Percentiles rank a stretch among this genome's conserved stretches.
Conservation (phyloP, 2,888 invertebrate genomes). For the Drosophila testacea region DNA sequence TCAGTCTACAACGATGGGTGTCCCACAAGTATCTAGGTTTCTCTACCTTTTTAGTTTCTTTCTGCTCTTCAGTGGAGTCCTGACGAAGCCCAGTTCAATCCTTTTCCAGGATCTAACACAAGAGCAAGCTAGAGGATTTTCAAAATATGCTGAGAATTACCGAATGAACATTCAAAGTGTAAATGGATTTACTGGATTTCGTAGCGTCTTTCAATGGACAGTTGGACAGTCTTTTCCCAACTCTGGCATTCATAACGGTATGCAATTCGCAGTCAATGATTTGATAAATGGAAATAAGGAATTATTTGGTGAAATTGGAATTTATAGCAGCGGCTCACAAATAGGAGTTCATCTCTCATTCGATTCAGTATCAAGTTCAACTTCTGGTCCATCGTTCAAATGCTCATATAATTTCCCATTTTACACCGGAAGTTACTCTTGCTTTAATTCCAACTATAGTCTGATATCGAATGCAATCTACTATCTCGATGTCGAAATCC, state of each 20-base stretch:
- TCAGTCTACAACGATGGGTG: conserved; percentile 13
- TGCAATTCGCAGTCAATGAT: conserved; percentile 3
- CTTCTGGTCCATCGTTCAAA: not conserved
- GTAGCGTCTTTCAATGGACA: conserved; percentile 23
- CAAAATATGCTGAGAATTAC: not conserved
- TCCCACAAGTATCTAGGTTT: not conserved
- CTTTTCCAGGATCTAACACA: not conserved
- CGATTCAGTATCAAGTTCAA: not conserved
- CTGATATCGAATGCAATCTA: conserved; percentile 24
- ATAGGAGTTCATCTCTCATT: not conserved
- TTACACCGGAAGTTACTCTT: not conserved
- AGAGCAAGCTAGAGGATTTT: not conserved
- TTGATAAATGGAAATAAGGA: not conserved
- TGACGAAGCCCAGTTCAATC: not conserved
- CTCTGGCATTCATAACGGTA: conserved; percentile 8
- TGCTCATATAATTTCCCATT: conserved; percentile 1
- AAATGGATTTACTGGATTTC: conserved; percentile 7
- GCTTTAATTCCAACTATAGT: conserved; percentile 6
- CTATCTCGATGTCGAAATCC: conserved; percentile 28
- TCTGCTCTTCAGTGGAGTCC: not conserved
- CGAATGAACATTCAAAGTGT: too few relatives aligned
- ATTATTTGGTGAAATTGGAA: conserved; percentile 13
- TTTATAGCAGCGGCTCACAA: conserved; percentile 10
- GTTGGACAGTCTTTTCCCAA: not conserved
- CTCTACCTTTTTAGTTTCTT: conserved; percentile 4